Base-by-base conservation (phyloP, 2,888 invertebrate species). In the Melipona bicolor region DNA sequence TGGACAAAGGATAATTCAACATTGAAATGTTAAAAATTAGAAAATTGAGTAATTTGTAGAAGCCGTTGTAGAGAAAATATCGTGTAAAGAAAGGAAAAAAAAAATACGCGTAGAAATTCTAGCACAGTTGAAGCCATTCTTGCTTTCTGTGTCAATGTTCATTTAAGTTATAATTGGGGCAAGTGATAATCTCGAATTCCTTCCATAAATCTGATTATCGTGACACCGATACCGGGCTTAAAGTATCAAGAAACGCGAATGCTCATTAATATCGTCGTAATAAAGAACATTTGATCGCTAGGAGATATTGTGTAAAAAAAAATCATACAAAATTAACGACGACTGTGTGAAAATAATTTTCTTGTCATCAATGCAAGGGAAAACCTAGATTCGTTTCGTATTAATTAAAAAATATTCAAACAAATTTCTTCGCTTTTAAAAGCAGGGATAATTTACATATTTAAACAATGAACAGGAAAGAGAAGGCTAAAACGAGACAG, bases 161-260 rank as follows among this genome's bases (percentile, higher is more conserved):
- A n/a, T 64, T 52, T 11, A 17, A 52, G 27, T 43, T 54, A 17
- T 19, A 56, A 64, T 73, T 73, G 32, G 36, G 24, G 43, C 27
- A 21, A 49, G 24, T 9, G 15, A 9, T 59, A 70, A 61, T 70
- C 27, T 70, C 27, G 24, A 9, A 13, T 50, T 24, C 19, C 6
- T 72, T 24, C 3, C 4, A 49, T 27, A 59, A 49, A 72, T 49
- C 21, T 6, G 4, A 21, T 43, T 59, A 56, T 24, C 19, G 15
- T 62, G 70, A 24, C 54, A n/a, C 17, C n/a, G 52, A 71, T 15
- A 24, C 24, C 70, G 36, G 77, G 50, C 24, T 61, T 36, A 70
- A 77, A 77, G 77, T 70, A 36, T 77, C 19, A 27, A 32, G 17
- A 61, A 61, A 83, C 21, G 64, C 43, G 50, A 4, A 3, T 15